phyloP scores from a whole-genome alignment of 2,113 vertebrate species.

The Chloropsis hardwickii region DNA sequence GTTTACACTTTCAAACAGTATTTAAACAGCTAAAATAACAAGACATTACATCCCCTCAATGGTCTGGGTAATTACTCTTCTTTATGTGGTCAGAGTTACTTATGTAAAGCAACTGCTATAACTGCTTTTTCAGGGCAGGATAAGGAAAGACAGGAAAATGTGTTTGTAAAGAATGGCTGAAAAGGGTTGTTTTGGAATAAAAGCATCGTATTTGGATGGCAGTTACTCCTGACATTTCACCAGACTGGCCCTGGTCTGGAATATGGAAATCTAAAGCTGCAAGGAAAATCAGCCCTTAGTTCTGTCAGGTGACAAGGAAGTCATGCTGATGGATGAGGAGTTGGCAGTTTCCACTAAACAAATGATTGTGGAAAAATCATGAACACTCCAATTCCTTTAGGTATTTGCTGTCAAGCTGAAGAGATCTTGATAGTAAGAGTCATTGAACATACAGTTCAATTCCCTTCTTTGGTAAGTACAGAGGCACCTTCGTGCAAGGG shows the following conservation, averaged over 20 bases:
- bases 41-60: not conserved
- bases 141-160: not conserved
- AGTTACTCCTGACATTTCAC: not conserved
- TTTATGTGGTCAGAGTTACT: not conserved
- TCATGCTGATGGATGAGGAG: not conserved
- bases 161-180: not conserved
- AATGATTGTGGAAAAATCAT: not conserved
- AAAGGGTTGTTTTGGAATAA: not conserved
- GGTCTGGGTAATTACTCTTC: not conserved
- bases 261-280: not conserved
- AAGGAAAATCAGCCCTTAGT: not conserved
- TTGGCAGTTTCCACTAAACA: not conserved
- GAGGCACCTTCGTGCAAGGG: not conserved
- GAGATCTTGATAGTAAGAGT: not conserved
- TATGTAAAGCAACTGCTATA: not conserved
- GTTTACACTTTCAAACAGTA: not conserved
- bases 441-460: not conserved
- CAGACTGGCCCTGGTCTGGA: not conserved
- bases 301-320: not conserved
- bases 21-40: not conserved
- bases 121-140: not conserved
- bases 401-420: not conserved
- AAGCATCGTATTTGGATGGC: not conserved
- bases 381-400: not conserved
- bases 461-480: not conserved